Conservation (phyloP, 2,888 invertebrate species). For the Nephrotoma guestfalica region DNA sequence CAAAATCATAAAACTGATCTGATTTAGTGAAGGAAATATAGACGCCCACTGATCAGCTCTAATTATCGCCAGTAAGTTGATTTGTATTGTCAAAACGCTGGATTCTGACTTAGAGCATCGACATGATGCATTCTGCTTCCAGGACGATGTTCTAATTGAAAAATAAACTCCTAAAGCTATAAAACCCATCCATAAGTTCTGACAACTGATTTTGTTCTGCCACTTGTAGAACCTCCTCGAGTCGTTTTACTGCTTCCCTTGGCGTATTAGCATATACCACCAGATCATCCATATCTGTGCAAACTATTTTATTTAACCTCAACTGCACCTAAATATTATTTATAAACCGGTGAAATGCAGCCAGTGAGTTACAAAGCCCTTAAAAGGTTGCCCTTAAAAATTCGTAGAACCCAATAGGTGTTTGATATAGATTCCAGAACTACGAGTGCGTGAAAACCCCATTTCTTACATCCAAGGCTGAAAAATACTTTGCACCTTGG, state of each 20-base stretch:
- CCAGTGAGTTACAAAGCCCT: not conserved
- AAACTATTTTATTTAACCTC: not conserved
- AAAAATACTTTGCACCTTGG: slow-evolving; percentile 14
- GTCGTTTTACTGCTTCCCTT: not conserved
- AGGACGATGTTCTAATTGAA: too few species aligned
- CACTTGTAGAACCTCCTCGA: too few species aligned
- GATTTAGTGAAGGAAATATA: too few species aligned
- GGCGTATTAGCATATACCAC: not conserved
- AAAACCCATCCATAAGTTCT: too few species aligned
- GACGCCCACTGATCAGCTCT: too few species aligned
- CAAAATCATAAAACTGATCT: too few species aligned
- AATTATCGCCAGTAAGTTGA: too few species aligned
- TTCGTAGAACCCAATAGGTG: not conserved
- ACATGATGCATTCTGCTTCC: too few species aligned
- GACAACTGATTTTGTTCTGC: too few species aligned
- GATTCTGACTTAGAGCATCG: too few species aligned
- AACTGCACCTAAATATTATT: not conserved
- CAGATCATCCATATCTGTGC: not conserved
- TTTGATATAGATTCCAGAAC: slow-evolving; percentile 12
- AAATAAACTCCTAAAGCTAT: too few species aligned
- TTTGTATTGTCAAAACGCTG: too few species aligned
- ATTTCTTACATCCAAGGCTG: slow-evolving; percentile 19
- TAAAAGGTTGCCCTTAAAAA: not conserved
- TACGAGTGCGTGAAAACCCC: slow-evolving; percentile 21
- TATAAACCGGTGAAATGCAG: not conserved